A percentile compares a stretch with the other conserved stretches of the same genome.
phyloP scores from a whole-genome alignment of 2,888 invertebrate species.

The Idaea dimidiata region DNA sequence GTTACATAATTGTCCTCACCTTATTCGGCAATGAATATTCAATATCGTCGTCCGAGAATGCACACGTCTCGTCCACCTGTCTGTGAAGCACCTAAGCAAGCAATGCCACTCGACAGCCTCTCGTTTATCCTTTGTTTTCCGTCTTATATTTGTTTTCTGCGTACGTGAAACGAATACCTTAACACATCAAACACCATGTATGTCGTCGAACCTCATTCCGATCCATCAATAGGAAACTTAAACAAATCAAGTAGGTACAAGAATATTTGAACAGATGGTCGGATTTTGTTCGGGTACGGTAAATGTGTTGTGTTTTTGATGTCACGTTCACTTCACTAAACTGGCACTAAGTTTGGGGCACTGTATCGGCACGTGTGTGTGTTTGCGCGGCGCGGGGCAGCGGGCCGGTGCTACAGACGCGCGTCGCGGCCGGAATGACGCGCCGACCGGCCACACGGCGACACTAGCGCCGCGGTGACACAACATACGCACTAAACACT shows the following conservation, averaged over 20 bases:
- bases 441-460: conserved; percentile 53
- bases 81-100: conserved; percentile 71
- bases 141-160: conserved; percentile 68
- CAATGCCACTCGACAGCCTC: conserved; percentile 54
- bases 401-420: conserved; percentile 59
- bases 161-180: conserved; percentile 72
- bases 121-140: conserved; percentile 69
- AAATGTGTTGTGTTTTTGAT: conserved; percentile 40
- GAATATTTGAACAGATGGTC: conserved; percentile 67
- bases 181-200: conserved; percentile 63
- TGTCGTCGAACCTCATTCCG: conserved; percentile 63
- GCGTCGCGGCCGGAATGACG: conserved; percentile 77
- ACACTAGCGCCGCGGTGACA: conserved; percentile 51
- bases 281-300: conserved; percentile 41
- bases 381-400: conserved; percentile 47
- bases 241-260: conserved; percentile 50
- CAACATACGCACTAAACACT: conserved; percentile 44
- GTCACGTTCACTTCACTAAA: conserved; percentile 58
- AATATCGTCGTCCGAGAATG: conserved; percentile 49
- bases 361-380: conserved; percentile 48
- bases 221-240: conserved; percentile 71
- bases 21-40: conserved; percentile 47
- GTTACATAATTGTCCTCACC: conserved; percentile 50
- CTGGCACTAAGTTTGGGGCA: conserved; percentile 63
- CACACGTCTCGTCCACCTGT: conserved; percentile 56